Base-by-base conservation (phyloP, 1,140 invertebrate species). In the Drosophila bifasciata region DNA sequence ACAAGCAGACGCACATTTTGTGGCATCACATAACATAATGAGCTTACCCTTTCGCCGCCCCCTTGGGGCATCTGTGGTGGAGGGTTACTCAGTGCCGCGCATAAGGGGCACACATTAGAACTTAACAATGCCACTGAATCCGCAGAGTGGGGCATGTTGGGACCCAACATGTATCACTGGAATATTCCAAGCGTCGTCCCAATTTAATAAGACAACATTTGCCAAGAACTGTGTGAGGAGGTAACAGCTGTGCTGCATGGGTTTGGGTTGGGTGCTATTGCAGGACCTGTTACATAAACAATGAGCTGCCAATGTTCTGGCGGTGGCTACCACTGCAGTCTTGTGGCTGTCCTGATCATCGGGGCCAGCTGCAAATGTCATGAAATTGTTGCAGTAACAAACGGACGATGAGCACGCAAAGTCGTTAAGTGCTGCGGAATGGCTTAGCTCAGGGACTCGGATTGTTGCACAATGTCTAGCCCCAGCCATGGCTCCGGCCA, bases 401-500 rank as follows among this genome's bases (percentile, higher is more conserved):
- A 75, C 46, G 61, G 57, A 40, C 62, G 46, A 46, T 40, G 41
- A 58, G 61, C 78, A 81, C 78, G 68, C 78, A 71, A 73, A 76
- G 62, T 67, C 64, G 78, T 77, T 81, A 81, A 81, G 78, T 76
- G 78, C 72, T 75, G 71, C 61, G 53, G 49, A 75, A 75, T 75
- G 71, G 71, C 71, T 74, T 66, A 58, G 70, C 17, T 49, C 51
- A 39, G 66, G 32, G 52, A 58, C 49, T 40, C 52, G 60, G 49
- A 45, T 43, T 58, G 53, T 75, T 76, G 58, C 57, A 62, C 49
- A 67, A 62, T 66, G 72, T 48, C 52, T 36, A 13, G 32, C 32
- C 11, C 32, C 32, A 59, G 17, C 36, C 17, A 17, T 32, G 17
- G 43, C 44, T 17, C 28, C 3, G 28, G 28, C 7, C 21, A 9